Evolutionary conservation across 2,888 invertebrate genomes (phyloP).

Genomic region (Sarcophaga variegata): DNA sequence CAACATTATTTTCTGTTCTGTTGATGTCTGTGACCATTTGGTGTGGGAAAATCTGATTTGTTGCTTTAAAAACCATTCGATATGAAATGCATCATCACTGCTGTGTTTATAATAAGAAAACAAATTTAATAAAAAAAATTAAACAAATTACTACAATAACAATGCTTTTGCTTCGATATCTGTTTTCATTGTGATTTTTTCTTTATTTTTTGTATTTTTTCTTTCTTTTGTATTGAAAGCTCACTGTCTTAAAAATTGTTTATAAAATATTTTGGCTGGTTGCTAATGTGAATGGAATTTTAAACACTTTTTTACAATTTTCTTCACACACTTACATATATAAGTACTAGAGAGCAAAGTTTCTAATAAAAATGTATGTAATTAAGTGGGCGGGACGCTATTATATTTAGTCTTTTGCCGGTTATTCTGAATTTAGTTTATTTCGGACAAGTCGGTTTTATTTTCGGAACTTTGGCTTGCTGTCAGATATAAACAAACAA

Average conservation of each 20-base stretch:
- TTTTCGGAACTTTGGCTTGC: too few relatives aligned
- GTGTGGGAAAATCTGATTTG: slow-evolving; percentile 11
- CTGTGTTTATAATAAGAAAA: neutral
- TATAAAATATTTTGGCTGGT: neutral
- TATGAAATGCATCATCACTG: neutral
- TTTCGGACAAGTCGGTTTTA: too few relatives aligned
- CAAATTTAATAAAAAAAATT: neutral
- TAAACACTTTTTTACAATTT: slow-evolving; percentile 1
- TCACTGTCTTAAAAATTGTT: too few relatives aligned
- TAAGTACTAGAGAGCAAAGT: neutral
- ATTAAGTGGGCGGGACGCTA: too few relatives aligned
- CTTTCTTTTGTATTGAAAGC: too few relatives aligned
- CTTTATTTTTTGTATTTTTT: too few relatives aligned
- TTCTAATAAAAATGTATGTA: neutral
- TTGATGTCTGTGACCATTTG: slow-evolving; percentile 41
- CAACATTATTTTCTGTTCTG: neutral
- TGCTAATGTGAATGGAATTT: slow-evolving; percentile 37
- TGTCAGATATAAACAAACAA: too few relatives aligned
- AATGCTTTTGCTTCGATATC: neutral
- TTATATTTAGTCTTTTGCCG: too few relatives aligned
- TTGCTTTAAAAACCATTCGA: slow-evolving; percentile 10
- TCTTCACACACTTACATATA: too few relatives aligned
- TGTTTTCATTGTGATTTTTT: neutral
- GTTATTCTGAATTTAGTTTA: too few relatives aligned
- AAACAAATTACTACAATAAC: neutral